Base-by-base conservation (phyloP, 2,888 invertebrate species). In the Sturmia bella region DNA sequence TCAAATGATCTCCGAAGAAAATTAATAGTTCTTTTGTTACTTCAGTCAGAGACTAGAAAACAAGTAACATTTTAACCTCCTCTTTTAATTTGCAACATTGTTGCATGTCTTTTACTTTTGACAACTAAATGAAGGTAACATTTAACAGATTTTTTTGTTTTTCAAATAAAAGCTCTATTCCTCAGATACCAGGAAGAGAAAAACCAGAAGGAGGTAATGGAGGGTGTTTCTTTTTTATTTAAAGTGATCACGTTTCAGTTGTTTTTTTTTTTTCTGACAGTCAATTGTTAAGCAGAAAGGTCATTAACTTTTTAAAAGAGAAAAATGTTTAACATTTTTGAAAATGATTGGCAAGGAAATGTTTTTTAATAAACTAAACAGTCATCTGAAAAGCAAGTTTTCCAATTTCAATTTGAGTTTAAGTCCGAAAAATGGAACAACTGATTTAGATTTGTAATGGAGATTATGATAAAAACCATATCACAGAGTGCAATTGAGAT, bases 211-310 rank as follows among this genome's bases (percentile, higher is more conserved):
- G 43, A 61, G 43, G 43, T 72, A 41, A 59, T 59, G 27, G 15
- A 21, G 48, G 43, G 52, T 43, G 50, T 66, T 56, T 24, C 52
- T 32, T 21, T 48, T 21, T 50, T 50, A 27, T 45, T 57, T 79
- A 37, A 79, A 68, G 72, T 79, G 72, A 79, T 79, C 78, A 79
- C 78, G 72, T 79, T 79, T 79, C 61, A 39, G 63, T 70, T 63
- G 59, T 73, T 66, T 32, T 70, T 70, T 56, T 59, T 73, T 66
- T n/a, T n/a, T n/a, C n/a, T n/a, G n/a, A n/a, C 17, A 79, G 61
- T 21, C 50, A 81, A 73, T 77, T 73, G 61, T 73, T 68, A 74
- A 45, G 50, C 63, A 3, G 9, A 32, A 81, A 81, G 68, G 76
- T 56, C n/a, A 66, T 81, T 72, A 75, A 74, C 13, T 52, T 52